Base-by-base conservation (phyloP, 2,797 vertebrate genomes). In the Octomys mimax region DNA sequence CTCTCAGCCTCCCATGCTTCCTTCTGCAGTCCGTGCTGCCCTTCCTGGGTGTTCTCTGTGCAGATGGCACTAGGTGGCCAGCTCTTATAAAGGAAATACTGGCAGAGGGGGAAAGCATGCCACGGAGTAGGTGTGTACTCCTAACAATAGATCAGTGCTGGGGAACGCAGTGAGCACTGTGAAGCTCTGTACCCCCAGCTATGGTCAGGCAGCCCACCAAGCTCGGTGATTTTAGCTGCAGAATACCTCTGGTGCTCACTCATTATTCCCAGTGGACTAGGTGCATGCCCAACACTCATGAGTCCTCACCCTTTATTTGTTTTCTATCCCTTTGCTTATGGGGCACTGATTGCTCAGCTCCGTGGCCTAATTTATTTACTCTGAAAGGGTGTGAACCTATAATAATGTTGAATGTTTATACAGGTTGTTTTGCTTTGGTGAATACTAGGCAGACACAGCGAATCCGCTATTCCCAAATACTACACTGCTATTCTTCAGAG, bases 1-100 rank as follows among this genome's bases (percentile, higher is more conserved):
- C 95, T 75, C 96, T 95, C 54, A 14, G 95, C 97, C 95, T 97
- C 94, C 97, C 87, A 94, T 59, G 14, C 42, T 0, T 97, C 79
- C 92, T 95, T 96, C 12, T 3, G 92, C 95, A 97, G 81, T 68
- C 91, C 33, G 36, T 91, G 70, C 95, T 9, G 0, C 36, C 89
- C 94, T 96, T 86, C 85, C 78, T 61, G 78, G 68, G 73, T 75
- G 88, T 82, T 87, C 85, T 97, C 92, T 90, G 94, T 54, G 4
- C 94, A 94, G 94, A 96, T 96, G 92, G 94, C 94, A 79, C 75
- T 89, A 93, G 93, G 77, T 73, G 93, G 90, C 75, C 93, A 70
- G 78, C 54, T 96, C 90, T 92, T 39, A 14, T 0, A 28, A n/a
- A 75, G 28, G 46, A 80, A 16, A 59, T 52, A 64, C 57, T 13